Evolutionary conservation across 1,140 invertebrate species (phyloP), one percentile per base, ranked within the genome.

Genomic region (Maniola jurtina): DNA sequence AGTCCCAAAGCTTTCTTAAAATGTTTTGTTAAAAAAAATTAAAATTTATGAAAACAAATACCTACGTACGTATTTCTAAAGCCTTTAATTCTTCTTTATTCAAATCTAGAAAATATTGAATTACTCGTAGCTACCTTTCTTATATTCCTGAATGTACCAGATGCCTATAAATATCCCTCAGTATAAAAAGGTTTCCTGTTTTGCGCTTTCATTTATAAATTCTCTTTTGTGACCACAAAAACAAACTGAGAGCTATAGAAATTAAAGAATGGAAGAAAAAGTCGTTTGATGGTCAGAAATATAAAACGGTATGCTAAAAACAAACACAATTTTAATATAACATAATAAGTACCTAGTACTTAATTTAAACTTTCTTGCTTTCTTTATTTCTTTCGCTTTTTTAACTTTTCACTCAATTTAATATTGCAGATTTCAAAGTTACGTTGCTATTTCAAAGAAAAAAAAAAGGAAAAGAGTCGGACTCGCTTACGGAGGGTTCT

Each of bases 201-300:
- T 52, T 52, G 48, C 48, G 48, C 48, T 52, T 52, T 52, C 48
- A 52, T 52, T 52, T 52, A 16, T 6, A 52, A 52, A 25, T 52
- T 16, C 25, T 25, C 48, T 52, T 16, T 52, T 52, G 16, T 52
- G 15, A 16, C 14, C 15, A 25, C 48, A 52, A 52, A 48, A 52
- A 52, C 48, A 52, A 16, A 25, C 14, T 25, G 48, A 52, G 48
- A 25, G 42, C 42, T 45, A 45, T 45, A 8, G 15, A 48, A 48
- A 48, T 48, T 2, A 48, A 48, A 14, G 4, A 48, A 48, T 14
- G 45, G n/a, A 13, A 13, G 3, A 48, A 13, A 6, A 5, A 52
- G 25, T 8, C 48, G 16, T 52, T 52, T 52, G 13, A 3, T 52
- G 13, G 45, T 11, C 45, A 6, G 45, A 14, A 38, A 38, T 15